Conservation (phyloP, 2,888 invertebrate species). For the Sminthurinus aureus region DNA sequence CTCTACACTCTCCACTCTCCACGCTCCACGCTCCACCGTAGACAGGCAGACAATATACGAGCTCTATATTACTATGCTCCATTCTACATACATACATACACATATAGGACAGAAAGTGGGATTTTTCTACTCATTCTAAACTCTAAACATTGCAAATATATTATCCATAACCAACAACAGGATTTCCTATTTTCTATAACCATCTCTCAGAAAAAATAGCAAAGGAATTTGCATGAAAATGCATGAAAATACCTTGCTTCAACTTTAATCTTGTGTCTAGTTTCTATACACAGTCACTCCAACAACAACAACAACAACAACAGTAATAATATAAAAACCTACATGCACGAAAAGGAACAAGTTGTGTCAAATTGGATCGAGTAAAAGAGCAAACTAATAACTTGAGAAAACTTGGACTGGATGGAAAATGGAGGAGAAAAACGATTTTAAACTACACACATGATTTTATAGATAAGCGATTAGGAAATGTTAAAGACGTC, state of each 20-base stretch:
- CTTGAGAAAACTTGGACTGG: neutral
- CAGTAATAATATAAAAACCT: neutral
- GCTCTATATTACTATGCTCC: no score
- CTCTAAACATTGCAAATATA: neutral
- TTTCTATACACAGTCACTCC: no score
- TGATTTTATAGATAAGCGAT: conserved; percentile 11
- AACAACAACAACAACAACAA: no score
- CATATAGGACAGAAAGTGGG: neutral
- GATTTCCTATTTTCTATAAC: neutral
- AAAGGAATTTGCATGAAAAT: no score
- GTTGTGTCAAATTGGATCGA: conserved; percentile 5
- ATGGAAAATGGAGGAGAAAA: neutral
- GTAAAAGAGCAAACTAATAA: conserved; percentile 1
- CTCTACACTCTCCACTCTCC: no score
- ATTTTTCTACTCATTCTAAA: no score
- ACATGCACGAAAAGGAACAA: neutral
- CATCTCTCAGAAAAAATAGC: neutral
- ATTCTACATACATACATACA: neutral
- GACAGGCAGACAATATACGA: no score
- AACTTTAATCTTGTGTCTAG: no score
- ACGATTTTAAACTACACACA: conserved; percentile 1
- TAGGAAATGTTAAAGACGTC: neutral
- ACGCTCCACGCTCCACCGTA: no score
- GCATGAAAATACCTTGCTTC: no score
- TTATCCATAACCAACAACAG: neutral